Base-by-base conservation (phyloP, 2,113 vertebrate species). In the Elephas maximus region DNA sequence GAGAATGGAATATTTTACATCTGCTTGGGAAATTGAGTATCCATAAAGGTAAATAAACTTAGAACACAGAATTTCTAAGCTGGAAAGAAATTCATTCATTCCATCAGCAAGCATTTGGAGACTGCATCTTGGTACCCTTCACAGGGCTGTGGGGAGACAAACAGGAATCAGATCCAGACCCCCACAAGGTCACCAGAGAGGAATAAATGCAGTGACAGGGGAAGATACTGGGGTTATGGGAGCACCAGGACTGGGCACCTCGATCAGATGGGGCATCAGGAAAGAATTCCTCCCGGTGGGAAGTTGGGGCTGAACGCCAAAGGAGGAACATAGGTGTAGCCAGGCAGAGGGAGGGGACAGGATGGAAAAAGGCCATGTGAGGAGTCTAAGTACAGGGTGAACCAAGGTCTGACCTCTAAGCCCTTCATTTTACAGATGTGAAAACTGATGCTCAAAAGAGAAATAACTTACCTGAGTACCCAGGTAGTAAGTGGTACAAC, bases 1-100 rank as follows among this genome's bases (percentile, higher is more conserved):
- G 9, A 87, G 90, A 87, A 80, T 8, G 9, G 28, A 33, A 37
- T 85, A 37, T 96, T 88, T 94, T 51, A 91, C 48, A 45, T 81
- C 80, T 94, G 26, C 57, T 94, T 92, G 95, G 60, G 84, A 97
- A 95, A 93, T 92, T 84, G 94, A 33, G 63, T 83, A 41, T 57
- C 30, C 53, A 51, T 82, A 89, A 95, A 65, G 74, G 89, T 60
- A 95, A 97, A 92, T 82, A 93, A 82, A 73, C 45, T 67, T 81
- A 76, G 78, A 93, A 89, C 24, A 76, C 0, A 30, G 23, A 63
- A 93, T 88, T 80, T 93, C 76, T 53, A 63, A 97, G 82, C 63
- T 93, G 18, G 65, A 24, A 91, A 81, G 69, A 97, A 79, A 83
- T 53, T 0, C 21, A n/a, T 69, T 96, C 45, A 44, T 63, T 44